A percentile compares a stretch with the other conserved stretches of the same genome.
phyloP scores from a whole-genome alignment of 23 tunicate species.

The Oikopleura vanhoeffeni region DNA sequence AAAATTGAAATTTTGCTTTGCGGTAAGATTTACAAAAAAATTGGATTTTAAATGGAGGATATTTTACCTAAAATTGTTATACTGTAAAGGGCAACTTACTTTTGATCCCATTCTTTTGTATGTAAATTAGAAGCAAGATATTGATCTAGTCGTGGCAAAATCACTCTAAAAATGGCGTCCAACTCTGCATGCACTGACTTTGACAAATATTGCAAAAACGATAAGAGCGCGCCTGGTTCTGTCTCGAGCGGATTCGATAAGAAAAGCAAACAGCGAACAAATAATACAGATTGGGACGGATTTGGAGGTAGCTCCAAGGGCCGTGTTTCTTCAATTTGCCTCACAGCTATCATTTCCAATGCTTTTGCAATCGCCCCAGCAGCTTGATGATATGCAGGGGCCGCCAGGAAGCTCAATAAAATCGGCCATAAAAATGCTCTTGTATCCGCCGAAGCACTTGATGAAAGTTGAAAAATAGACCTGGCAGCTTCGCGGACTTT shows the following conservation, averaged over 20 bases:
- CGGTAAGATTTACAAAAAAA: no score
- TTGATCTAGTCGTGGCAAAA: not conserved
- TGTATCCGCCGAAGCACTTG: not conserved
- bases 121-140: not conserved
- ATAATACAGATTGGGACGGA: not conserved
- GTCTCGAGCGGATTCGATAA: constrained; percentile 5
- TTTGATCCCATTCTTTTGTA: not conserved
- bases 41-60: no score
- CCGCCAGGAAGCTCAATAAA: not conserved
- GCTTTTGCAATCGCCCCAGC: constrained; percentile 1
- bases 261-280: constrained; percentile 8
- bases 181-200: not conserved
- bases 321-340: not conserved
- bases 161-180: not conserved
- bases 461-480: not conserved
- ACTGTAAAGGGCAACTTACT: no score
- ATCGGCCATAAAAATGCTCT: not conserved
- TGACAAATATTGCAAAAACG: constrained; percentile 9
- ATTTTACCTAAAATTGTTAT: no score
- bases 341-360: not conserved
- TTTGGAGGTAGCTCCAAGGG: not conserved
- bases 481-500: not conserved
- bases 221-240: constrained; percentile 1
- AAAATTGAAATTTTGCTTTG: no score
- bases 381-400: not conserved